Percentiles rank a stretch among this genome's conserved stretches.
phyloP scores from a whole-genome alignment of 2,113 vertebrate genomes.

The Leucoraja erinaceus region DNA sequence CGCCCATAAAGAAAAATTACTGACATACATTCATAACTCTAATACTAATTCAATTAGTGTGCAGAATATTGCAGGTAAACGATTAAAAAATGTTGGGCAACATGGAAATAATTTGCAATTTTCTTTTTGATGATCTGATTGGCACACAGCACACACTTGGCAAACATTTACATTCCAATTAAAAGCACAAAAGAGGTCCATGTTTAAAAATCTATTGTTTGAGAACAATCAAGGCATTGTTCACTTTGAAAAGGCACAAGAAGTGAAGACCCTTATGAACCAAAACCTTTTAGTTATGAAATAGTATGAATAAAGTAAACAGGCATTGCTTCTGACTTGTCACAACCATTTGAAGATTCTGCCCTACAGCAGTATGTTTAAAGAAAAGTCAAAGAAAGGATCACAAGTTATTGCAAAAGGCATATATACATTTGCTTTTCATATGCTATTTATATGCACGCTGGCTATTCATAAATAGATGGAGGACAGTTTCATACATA shows the following conservation, averaged over 20 bases:
- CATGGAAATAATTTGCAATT: neutral
- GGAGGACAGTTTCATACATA: slow-evolving; percentile 32
- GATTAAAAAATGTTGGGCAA: neutral
- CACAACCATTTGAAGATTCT: slow-evolving; percentile 52
- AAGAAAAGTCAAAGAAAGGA: slow-evolving; percentile 48
- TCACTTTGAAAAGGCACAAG: neutral
- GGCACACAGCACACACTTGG: no score
- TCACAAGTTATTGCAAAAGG: slow-evolving; percentile 50
- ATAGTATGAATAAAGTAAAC: slow-evolving; percentile 49
- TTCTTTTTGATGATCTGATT: neutral
- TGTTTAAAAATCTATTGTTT: neutral
- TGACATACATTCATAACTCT: neutral
- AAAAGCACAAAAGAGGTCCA: neutral
- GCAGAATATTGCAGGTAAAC: neutral
- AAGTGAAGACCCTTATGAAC: neutral
- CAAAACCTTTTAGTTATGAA: slow-evolving; percentile 37
- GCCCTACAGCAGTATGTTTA: slow-evolving; percentile 46
- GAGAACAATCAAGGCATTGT: neutral
- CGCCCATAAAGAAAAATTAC: neutral
- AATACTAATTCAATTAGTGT: neutral
- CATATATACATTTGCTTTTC: slow-evolving; percentile 56
- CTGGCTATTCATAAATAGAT: slow-evolving; percentile 36
- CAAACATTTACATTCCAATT: neutral
- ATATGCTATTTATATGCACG: slow-evolving; percentile 55
- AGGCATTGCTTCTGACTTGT: slow-evolving; percentile 53